Evolutionary conservation across 1,140 invertebrate genomes (phyloP), one percentile per base, ranked within the genome.

Genomic region (Pseudomyrmex flavicornis): DNA sequence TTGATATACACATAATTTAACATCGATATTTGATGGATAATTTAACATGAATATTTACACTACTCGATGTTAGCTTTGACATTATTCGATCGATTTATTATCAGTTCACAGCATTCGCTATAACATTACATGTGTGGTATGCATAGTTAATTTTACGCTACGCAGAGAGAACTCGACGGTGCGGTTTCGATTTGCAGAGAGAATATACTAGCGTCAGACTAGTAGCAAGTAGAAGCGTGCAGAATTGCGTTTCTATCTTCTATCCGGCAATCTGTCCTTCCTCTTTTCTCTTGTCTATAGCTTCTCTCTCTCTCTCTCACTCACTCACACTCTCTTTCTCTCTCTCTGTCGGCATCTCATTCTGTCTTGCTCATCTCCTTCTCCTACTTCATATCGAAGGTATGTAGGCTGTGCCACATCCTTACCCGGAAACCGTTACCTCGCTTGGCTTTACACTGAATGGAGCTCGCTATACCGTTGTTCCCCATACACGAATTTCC

Each of bases 381-480:
- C 86, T 83, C 68, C 72, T 84, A 86, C 87, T 87, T 88, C 83
- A 89, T 89, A 91, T 87, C 92, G 87, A 91, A 91, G 92, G 92
- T 93, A 93, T 93, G 92, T 93, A 93, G 93, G 93, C 92, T 93
- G 93, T 94, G 93, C 93, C 91, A 94, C 93, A 93, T 94, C 93
- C 92, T 93, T 91, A 92, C 91, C 92, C 92, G 91, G 92, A 93
- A 94, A 93, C 93, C 93, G 93, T 94, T 93, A 94, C 88, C 82
- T 88, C 76, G 84, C 88, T 91, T 89, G 91, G 86, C 89, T 93
- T 88, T 92, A 92, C 90, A 91, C 92, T 93, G 88, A 93, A 93
- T 93, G 92, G 85, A 92, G 90, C 88, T 85, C 89, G 80, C 85
- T 86, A 87, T 89, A 89, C 88, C 89, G 88, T 89, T 89, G 88